phyloP scores from a whole-genome alignment of 2,888 invertebrate genomes.

The Plemyria rubiginata region DNA sequence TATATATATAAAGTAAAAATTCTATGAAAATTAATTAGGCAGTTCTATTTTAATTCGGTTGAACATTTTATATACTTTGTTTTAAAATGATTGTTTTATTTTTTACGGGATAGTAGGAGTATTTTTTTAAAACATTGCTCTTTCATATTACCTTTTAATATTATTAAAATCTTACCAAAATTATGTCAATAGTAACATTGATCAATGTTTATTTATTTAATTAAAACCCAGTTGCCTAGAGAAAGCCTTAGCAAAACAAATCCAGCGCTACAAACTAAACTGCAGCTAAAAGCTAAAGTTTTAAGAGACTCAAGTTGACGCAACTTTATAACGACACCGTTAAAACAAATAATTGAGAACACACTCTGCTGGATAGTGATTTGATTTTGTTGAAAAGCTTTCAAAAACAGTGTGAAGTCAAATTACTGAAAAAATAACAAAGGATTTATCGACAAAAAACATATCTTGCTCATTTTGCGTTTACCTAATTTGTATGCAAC shows the following conservation, averaged over 20 bases:
- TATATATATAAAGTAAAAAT: too few relatives aligned
- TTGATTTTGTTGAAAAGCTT: slow-evolving; percentile 6
- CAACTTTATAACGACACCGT: slow-evolving; percentile 31
- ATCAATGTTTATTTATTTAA: background rate
- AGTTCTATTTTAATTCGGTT: too few relatives aligned
- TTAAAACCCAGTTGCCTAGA: slow-evolving; percentile 5
- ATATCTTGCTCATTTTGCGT: background rate
- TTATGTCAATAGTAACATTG: too few relatives aligned
- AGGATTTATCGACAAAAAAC: background rate
- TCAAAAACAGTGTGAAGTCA: background rate
- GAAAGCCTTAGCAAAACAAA: slow-evolving; percentile 20
- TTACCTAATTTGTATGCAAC: too few relatives aligned
- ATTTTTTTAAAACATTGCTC: too few relatives aligned
- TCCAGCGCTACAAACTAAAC: slow-evolving; percentile 26
- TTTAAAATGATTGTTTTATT: too few relatives aligned
- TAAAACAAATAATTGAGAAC: slow-evolving; percentile 34
- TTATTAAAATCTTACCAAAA: too few relatives aligned
- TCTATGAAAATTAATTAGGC: too few relatives aligned
- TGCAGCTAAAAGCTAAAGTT: slow-evolving; percentile 32
- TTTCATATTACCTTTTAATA: too few relatives aligned
- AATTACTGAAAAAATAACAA: too few relatives aligned
- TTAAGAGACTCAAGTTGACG: slow-evolving; percentile 25
- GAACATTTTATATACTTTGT: too few relatives aligned
- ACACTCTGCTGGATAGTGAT: slow-evolving; percentile 18
- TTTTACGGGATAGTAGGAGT: too few relatives aligned